Evolutionary conservation across 2,888 invertebrate species (phyloP), one percentile per base, ranked within the genome.

Genomic region (Eupithecia centaureata): DNA sequence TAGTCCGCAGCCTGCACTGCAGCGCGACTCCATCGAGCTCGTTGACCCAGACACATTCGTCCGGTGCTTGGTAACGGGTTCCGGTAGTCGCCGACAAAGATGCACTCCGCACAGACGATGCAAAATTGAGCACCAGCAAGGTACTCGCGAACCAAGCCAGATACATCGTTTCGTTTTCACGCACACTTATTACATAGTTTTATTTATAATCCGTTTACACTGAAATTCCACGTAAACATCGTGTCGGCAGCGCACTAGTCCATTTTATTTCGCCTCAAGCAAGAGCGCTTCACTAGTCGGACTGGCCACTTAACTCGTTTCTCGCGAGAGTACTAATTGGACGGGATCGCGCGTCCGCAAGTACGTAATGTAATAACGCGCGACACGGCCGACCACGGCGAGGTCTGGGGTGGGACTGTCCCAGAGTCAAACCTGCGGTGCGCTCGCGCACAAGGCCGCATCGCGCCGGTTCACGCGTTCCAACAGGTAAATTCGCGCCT

Each of bases 41-140:
- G 73, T 95, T 95, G 77, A 96, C 95, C 96, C 96, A 96, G 81
- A 96, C 95, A 92, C 96, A 96, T 89, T 96, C 96, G 89, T 96
- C 96, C 75, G 96, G 96, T 79, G 96, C 96, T 84, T 96, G 96
- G 88, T 96, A 96, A 73, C 96, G 95, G 85, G 96, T 88, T 71
- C 92, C 92, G 51, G 89, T 89, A 69, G 88, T 90, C 59, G 91
- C 92, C 80, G 92, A 93, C 79, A 93, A 84, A 73, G 93, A 93
- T 72, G 92, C 92, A 84, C 89, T 84, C 85, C 84, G 86, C 77
- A 87, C 89, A 73, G 88, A 86, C 79, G 87, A 79, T 78, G 86
- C 83, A 73, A 87, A 87, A 82, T 89, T 87, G 71, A 92, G 84
- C 89, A 91, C 89, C 82, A 92, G 80, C 75, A 90, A 79, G 80